Conservation (phyloP, 2,888 invertebrate species). For the Phrixothrix hirtus region DNA sequence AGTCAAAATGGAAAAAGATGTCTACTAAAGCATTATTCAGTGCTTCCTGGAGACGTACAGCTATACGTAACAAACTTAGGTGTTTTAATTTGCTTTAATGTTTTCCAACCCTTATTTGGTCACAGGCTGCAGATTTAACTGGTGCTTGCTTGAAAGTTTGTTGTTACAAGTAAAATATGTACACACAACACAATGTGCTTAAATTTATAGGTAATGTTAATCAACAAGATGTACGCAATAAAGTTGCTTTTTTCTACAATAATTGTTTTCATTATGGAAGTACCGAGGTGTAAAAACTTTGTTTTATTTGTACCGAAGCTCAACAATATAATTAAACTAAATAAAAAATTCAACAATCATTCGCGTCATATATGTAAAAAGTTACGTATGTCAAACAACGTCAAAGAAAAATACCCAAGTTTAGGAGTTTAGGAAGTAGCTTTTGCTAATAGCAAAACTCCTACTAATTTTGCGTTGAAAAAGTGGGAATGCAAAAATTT, state of each 20-base stretch:
- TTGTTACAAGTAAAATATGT: not conserved
- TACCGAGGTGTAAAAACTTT: not conserved
- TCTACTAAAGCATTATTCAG: too few relatives aligned
- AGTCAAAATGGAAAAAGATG: too few relatives aligned
- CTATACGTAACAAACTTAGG: slow-evolving; percentile 6
- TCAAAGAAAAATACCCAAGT: too few relatives aligned
- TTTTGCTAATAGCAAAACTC: too few relatives aligned
- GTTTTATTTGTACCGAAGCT: not conserved
- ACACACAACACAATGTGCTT: not conserved
- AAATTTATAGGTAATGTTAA: not conserved
- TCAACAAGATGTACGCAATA: too few relatives aligned
- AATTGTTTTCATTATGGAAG: too few relatives aligned
- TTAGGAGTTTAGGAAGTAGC: too few relatives aligned
- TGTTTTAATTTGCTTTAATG: slow-evolving; percentile 5
- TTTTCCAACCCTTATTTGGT: slow-evolving; percentile 8
- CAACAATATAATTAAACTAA: not conserved
- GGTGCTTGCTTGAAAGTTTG: not conserved
- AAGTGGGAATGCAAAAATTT: too few relatives aligned
- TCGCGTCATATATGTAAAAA: too few relatives aligned
- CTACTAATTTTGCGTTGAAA: too few relatives aligned
- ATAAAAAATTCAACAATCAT: not conserved
- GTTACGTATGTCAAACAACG: too few relatives aligned
- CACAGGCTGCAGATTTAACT: not conserved
- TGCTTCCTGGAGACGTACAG: slow-evolving; percentile 5
- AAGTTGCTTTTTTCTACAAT: too few relatives aligned